Base-by-base conservation (phyloP, 2,797 vertebrate species). In the Intellagama lesueurii region DNA sequence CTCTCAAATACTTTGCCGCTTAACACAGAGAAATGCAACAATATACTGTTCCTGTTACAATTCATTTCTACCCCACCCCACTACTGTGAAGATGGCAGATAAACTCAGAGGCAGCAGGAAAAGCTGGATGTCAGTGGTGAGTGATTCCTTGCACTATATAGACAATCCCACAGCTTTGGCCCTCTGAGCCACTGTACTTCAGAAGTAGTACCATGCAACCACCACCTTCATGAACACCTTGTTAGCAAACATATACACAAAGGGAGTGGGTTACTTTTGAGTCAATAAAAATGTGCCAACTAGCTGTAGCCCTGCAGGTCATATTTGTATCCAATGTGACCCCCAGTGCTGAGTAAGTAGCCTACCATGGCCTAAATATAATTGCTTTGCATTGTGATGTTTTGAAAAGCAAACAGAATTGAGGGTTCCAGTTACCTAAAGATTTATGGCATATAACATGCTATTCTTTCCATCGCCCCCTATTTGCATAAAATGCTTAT, bases 401-500 rank as follows among this genome's bases (percentile, higher is more conserved):
- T 0, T 90, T 87, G 81, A 91, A 88, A 87, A 89, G 32, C 0
- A 81, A 40, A 14, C 52, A 88, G 78, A 47, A 88, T 88, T 82
- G 12, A 86, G 5, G 5, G 0, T 2, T 7, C 0, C 0, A 26
- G 40, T 89, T 91, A 87, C 90, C 93, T 28, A 49, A 77, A 81
- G 94, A 75, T 94, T 94, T 89, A 73, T 88, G 56, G 91, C 49
- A 86, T 12, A 0, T 3, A 82, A 85, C 69, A 5, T 0, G n/a
- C 83, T 30, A 0, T 79, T 88, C 92, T 68, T 68, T 0, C 7
- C 77, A 4, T 88, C 52, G 76, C 83, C 66, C 49, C 0, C 26
- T 28, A 89, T 91, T 93, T 92, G 92, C 93, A 93, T 92, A 89
- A 95, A 93, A 56, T 47, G 88, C 92, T 94, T 89, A 35, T 49